Evolutionary conservation across 1,140 invertebrate genomes (phyloP).

Genomic region (Drosophila kanapiae): DNA sequence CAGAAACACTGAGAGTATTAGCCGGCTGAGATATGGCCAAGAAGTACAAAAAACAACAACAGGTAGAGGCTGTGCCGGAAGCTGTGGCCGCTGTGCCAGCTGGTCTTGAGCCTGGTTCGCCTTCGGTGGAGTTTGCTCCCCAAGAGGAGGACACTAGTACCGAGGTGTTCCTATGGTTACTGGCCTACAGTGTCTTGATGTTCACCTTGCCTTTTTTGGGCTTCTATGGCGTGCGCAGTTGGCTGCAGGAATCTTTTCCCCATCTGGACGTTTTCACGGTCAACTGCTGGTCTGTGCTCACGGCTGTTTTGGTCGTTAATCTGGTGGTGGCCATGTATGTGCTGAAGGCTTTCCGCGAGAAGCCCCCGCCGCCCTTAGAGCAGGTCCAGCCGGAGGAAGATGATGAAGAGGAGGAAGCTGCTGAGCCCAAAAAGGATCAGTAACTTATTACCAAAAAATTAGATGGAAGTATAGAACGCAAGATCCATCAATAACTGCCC

Average conservation of each 20-base stretch:
- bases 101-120: neutral
- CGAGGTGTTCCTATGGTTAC: conserved; percentile 88
- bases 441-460: conserved; percentile 25
- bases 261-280: conserved; percentile 87
- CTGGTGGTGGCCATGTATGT: conserved; percentile 91
- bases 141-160: conserved; percentile 52
- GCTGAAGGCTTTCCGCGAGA: conserved; percentile 90
- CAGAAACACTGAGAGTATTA: conserved; percentile 56
- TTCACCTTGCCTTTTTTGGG: conserved; percentile 92
- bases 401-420: conserved; percentile 40
- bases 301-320: conserved; percentile 92
- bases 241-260: conserved; percentile 88
- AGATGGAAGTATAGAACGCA: neutral
- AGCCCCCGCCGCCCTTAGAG: conserved; percentile 85
- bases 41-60: conserved; percentile 51
- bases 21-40: conserved; percentile 53
- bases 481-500: neutral
- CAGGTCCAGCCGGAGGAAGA: conserved; percentile 85
- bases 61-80: neutral
- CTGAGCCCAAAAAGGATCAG: conserved; percentile 55
- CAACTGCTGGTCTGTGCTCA: conserved; percentile 90
- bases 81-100: neutral
- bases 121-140: neutral
- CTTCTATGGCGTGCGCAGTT: conserved; percentile 89
- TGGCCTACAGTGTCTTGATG: conserved; percentile 93